Conservation (phyloP, 2,113 vertebrate genomes). For the Sitta europaea region DNA sequence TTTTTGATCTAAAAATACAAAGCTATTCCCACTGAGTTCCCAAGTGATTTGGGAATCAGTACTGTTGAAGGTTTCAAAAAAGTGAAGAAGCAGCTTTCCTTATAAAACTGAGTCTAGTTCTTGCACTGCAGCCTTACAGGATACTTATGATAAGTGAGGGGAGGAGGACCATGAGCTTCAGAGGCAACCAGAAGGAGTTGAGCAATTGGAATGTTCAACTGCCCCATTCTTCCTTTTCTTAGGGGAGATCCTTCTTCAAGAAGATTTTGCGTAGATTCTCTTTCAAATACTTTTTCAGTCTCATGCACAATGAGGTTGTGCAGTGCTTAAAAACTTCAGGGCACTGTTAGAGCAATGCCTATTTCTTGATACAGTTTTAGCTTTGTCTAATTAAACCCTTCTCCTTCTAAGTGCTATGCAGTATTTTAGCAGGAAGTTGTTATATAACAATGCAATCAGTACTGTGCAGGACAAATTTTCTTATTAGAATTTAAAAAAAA, state of each 20-base stretch:
- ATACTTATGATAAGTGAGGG: not conserved
- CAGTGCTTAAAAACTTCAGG: not conserved
- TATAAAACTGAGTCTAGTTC: not conserved
- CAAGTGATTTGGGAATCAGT: not conserved
- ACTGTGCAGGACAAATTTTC: not conserved
- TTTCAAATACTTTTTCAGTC: not conserved
- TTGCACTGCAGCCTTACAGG: not conserved
- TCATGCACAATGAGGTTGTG: not conserved
- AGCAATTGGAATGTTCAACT: not conserved
- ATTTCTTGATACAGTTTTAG: not conserved
- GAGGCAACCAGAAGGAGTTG: not conserved
- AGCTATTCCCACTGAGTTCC: not conserved
- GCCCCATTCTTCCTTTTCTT: not conserved
- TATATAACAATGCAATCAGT: not conserved
- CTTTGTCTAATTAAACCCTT: not conserved
- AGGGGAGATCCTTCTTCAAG: not conserved
- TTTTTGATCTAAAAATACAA: conserved; percentile 41
- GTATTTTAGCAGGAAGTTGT: not conserved
- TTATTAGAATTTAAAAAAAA: not conserved
- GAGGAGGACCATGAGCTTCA: not conserved
- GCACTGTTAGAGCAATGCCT: not conserved
- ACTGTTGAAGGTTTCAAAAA: not conserved
- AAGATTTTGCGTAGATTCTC: not conserved
- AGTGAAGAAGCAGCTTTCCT: not conserved
- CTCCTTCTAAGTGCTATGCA: not conserved